Percentiles rank a stretch among this genome's conserved stretches.
These are phyloP conservation scores for Eumaeus atala DNA, from an alignment of 1,140 invertebrate genomes.

Conservation along the genomic window DNA sequence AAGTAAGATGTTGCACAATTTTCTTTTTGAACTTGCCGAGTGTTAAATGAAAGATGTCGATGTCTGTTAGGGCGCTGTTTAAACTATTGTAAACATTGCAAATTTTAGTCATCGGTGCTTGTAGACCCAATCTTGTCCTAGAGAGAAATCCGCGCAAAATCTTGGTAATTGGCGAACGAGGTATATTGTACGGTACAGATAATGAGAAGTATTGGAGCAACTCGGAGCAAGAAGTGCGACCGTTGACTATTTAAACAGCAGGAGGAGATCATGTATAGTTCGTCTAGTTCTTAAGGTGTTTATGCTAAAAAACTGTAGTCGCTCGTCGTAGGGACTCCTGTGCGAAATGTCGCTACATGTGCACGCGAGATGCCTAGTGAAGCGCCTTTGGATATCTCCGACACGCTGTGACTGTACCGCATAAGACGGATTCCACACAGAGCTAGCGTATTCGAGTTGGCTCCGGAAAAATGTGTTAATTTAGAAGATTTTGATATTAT, in stretches of 20 bases:
- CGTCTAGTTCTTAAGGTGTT: not conserved
- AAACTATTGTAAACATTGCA: not conserved
- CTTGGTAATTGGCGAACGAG: not conserved
- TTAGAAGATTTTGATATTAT: not conserved
- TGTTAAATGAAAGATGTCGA: not conserved
- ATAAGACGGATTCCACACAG: not conserved
- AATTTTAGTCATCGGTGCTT: not conserved
- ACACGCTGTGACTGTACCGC: not conserved
- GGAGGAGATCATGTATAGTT: not conserved
- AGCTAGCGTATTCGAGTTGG: not conserved
- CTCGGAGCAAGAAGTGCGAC: not conserved
- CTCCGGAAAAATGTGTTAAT: not conserved
- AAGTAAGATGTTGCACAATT: not conserved
- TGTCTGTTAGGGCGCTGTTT: no score
- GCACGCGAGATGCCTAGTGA: not conserved
- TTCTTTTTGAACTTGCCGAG: not conserved
- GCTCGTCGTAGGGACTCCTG: not conserved
- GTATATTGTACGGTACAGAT: not conserved
- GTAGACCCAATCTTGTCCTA: not conserved
- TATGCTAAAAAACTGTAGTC: not conserved
- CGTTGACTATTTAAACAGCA: not conserved
- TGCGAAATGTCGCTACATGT: not conserved
- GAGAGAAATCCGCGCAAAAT: not conserved
- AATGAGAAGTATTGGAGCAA: not conserved
- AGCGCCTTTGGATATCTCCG: not conserved